Evolutionary conservation across 53 echinoderm and acorn worm species (phyloP).

Genomic region (Hippasteria phrygiana): DNA sequence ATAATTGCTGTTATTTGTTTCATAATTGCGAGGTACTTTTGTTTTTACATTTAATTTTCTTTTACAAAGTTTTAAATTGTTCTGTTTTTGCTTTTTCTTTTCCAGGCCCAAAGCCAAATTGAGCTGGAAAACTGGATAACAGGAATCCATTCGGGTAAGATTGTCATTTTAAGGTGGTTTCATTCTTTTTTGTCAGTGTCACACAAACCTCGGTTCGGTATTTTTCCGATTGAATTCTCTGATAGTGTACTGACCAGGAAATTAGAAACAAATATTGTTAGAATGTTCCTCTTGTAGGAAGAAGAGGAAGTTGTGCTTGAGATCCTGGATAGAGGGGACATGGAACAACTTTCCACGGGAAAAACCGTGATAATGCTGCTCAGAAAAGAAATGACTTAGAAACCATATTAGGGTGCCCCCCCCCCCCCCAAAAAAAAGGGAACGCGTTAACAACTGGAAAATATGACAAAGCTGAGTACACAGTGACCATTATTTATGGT

Average conservation of each 20-base stretch:
- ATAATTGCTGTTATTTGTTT: too few species aligned
- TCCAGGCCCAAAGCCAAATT: slow-evolving; percentile 80
- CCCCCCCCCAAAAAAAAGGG: too few species aligned
- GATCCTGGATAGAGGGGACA: background rate
- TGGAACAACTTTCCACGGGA: too few species aligned
- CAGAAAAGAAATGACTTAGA: too few species aligned
- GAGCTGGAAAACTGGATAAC: slow-evolving; percentile 98
- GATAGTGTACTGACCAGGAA: background rate
- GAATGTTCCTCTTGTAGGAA: background rate
- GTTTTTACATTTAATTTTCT: background rate
- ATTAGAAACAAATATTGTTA: background rate
- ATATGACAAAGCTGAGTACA: too few species aligned
- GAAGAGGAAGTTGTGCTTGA: background rate
- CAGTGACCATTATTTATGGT: too few species aligned
- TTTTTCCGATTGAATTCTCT: background rate
- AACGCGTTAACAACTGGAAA: too few species aligned
- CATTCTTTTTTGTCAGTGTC: background rate
- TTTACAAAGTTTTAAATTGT: background rate
- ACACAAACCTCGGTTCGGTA: background rate
- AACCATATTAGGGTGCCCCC: too few species aligned
- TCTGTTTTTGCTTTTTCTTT: background rate
- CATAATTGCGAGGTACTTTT: background rate
- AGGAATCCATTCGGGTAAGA: slow-evolving; percentile 90
- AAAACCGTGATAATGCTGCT: too few species aligned
- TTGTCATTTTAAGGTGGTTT: background rate